Conservation (phyloP, 2,888 invertebrate genomes). For the Ischnura elegans region DNA sequence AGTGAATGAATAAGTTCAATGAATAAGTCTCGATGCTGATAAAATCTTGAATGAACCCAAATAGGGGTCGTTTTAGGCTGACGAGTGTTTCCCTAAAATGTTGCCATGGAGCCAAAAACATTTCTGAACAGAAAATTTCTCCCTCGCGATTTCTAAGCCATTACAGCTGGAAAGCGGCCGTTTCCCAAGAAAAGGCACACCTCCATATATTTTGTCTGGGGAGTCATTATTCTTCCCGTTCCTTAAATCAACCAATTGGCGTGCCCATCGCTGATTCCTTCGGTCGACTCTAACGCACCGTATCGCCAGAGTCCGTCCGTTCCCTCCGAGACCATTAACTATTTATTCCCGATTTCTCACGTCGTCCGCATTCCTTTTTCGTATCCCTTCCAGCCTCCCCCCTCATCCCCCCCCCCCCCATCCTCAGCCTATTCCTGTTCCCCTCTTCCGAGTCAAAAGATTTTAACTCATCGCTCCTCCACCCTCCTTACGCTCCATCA, state of each 20-base stretch:
- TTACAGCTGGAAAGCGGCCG: background rate
- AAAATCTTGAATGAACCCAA: background rate
- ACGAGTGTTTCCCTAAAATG: background rate
- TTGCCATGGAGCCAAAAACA: background rate
- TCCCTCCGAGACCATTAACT: constrained; percentile 34
- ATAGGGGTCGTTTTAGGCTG: background rate
- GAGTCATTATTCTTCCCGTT: background rate
- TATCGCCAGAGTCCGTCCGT: background rate
- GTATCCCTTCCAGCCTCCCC: background rate
- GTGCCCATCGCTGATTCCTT: background rate
- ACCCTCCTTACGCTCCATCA: background rate
- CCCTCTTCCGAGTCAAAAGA: background rate
- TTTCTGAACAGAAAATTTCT: background rate
- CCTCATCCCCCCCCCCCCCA: background rate
- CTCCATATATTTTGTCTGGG: background rate
- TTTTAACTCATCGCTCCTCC: background rate
- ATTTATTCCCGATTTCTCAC: constrained; percentile 35
- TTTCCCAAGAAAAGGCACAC: background rate
- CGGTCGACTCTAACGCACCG: background rate
- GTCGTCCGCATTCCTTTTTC: background rate
- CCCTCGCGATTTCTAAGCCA: background rate
- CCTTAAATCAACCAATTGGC: background rate
- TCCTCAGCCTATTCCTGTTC: background rate
- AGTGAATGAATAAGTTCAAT: background rate
- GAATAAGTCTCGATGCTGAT: background rate